These are phyloP conservation scores for Chironomus tentans DNA, from an alignment of 2,888 invertebrate species.

Conservation along the genomic window DNA sequence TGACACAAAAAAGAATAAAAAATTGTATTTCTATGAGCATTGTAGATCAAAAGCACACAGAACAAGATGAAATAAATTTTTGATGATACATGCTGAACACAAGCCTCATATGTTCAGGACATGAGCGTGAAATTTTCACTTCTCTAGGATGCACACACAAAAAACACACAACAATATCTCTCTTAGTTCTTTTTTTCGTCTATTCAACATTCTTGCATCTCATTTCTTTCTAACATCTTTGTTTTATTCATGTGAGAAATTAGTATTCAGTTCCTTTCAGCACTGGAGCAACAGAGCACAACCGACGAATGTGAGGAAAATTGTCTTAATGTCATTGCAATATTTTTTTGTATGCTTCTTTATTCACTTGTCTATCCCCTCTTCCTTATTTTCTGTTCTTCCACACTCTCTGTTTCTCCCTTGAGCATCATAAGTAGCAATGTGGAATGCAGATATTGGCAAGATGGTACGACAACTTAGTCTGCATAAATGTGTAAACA, in stretches of 20 bases:
- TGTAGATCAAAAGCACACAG: no score
- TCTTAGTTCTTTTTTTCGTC: background rate
- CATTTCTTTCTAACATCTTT: background rate
- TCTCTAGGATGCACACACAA: no score
- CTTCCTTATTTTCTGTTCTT: background rate
- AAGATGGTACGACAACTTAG: no score
- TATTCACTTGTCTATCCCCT: no score
- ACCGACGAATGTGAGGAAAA: background rate
- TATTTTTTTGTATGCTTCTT: background rate
- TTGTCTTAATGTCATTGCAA: background rate
- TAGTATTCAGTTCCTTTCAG: slow-evolving; percentile 12
- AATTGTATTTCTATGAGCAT: no score
- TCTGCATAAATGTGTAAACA: no score
- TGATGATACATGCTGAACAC: no score
- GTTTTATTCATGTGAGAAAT: background rate
- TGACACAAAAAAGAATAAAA: no score
- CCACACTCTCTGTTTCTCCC: background rate
- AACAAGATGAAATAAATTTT: no score
- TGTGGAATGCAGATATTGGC: background rate
- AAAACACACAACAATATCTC: no score
- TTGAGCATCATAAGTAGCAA: background rate
- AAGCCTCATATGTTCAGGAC: no score
- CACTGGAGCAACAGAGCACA: background rate
- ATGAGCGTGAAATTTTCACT: no score
- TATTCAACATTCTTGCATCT: background rate